phyloP scores from a whole-genome alignment of 2,113 vertebrate genomes.

The Sminthopsis crassicaudata region DNA sequence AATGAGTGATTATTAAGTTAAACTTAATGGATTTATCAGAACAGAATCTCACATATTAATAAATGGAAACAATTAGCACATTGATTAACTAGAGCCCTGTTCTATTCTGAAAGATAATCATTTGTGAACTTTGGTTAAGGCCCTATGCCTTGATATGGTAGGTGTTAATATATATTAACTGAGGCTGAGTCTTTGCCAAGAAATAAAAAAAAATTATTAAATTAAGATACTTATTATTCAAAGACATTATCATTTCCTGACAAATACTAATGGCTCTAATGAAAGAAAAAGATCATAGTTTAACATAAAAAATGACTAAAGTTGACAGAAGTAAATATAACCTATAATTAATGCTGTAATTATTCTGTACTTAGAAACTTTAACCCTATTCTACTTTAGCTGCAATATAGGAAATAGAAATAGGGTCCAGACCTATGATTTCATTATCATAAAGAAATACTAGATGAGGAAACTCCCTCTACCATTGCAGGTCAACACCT shows the following conservation, averaged over 20 bases:
- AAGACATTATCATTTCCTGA: constrained; percentile 36
- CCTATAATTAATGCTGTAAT: neutral
- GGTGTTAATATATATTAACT: constrained; percentile 35
- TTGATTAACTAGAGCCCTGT: constrained; percentile 71
- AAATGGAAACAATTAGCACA: constrained; percentile 67
- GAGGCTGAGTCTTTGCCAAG: constrained; percentile 34
- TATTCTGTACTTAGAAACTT: constrained; percentile 11
- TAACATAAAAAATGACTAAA: constrained; percentile 40
- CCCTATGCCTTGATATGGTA: constrained; percentile 62
- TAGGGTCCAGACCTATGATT: neutral
- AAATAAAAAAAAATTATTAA: constrained; percentile 18
- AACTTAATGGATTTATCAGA: constrained; percentile 68
- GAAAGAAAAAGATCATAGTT: constrained; percentile 55
- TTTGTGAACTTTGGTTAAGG: constrained; percentile 67
- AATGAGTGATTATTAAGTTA: neutral
- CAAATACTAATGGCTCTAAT: neutral
- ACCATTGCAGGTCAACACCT: neutral
- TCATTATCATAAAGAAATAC: neutral
- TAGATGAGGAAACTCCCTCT: neutral
- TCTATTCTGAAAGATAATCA: constrained; percentile 68
- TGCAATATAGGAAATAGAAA: neutral
- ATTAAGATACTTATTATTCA: constrained; percentile 57
- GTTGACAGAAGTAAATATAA: neutral
- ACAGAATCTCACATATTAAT: constrained; percentile 72
- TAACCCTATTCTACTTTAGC: constrained; percentile 14